phyloP scores from a whole-genome alignment of 2,888 invertebrate species.

The Caenorhabditis wallacei region DNA sequence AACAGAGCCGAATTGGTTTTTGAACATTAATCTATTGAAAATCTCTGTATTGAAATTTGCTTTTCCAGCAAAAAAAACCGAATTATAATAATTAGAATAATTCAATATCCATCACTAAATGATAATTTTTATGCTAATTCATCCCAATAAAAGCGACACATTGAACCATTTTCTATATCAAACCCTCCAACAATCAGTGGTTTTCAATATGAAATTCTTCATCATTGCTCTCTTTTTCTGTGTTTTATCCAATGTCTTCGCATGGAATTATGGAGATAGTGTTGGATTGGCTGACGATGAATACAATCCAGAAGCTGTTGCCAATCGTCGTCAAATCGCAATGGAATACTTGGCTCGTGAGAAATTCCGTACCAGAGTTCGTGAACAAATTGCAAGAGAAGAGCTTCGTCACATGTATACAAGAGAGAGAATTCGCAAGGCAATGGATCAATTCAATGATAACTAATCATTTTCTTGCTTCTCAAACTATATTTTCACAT shows the following conservation, averaged over 20 bases:
- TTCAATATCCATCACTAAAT: background rate
- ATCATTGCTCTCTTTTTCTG: slow-evolving; percentile 31
- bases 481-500: slow-evolving; percentile 10
- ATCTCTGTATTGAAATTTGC: background rate
- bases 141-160: slow-evolving; percentile 1
- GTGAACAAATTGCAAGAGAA: slow-evolving; percentile 13
- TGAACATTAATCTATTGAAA: background rate
- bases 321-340: slow-evolving; percentile 26
- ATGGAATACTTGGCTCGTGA: slow-evolving; percentile 21
- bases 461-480: background rate
- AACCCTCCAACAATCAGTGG: slow-evolving; percentile 6
- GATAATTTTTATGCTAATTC: slow-evolving; percentile 12
- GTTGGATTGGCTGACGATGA: slow-evolving; percentile 8
- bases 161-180: background rate
- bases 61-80: background rate
- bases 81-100: slow-evolving; percentile 26
- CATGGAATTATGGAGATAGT: slow-evolving; percentile 21
- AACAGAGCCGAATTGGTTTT: background rate
- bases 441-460: slow-evolving; percentile 16
- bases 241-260: slow-evolving; percentile 25
- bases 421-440: slow-evolving; percentile 24
- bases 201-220: slow-evolving; percentile 33
- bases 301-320: slow-evolving; percentile 15
- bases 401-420: slow-evolving; percentile 22
- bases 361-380: slow-evolving; percentile 27